Percentiles rank a stretch among this genome's conserved stretches.
phyloP scores from a whole-genome alignment of 64 coral and sea anemone species.

The Porites lutea region DNA sequence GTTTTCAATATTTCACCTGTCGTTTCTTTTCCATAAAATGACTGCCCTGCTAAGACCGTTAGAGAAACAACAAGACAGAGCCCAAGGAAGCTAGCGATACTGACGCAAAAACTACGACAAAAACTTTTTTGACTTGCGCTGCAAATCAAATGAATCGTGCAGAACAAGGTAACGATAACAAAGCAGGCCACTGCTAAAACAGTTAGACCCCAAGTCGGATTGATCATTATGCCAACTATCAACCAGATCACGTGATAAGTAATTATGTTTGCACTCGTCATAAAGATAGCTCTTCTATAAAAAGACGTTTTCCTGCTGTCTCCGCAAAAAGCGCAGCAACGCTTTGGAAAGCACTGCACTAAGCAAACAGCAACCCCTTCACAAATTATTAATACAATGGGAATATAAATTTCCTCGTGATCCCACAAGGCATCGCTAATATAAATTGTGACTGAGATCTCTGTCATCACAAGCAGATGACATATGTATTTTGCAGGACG shows the following conservation, averaged over 20 bases:
- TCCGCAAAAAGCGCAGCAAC: neutral
- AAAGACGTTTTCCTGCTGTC: too few species aligned
- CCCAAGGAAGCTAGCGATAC: neutral
- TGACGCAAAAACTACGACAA: neutral
- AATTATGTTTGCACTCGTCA: neutral
- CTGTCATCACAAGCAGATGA: neutral
- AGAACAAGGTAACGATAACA: neutral
- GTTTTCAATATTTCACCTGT: neutral
- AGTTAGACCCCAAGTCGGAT: constrained; percentile 20
- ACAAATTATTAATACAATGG: neutral
- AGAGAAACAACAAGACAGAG: neutral
- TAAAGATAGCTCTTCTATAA: neutral
- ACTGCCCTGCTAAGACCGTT: neutral
- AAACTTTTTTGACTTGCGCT: neutral
- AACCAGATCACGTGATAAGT: constrained; percentile 2
- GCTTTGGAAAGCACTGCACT: neutral
- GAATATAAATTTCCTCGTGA: neutral
- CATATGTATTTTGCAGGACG: neutral
- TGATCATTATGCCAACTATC: constrained; percentile 16
- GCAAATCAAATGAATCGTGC: neutral
- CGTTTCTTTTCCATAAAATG: constrained; percentile 12
- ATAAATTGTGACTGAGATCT: neutral
- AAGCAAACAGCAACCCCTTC: too few species aligned
- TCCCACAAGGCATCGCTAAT: too few species aligned
- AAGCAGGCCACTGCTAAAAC: neutral